Percentiles rank a stretch among this genome's conserved stretches.
phyloP scores from a whole-genome alignment of 2,113 vertebrate species.

The Gadus chalcogrammus region DNA sequence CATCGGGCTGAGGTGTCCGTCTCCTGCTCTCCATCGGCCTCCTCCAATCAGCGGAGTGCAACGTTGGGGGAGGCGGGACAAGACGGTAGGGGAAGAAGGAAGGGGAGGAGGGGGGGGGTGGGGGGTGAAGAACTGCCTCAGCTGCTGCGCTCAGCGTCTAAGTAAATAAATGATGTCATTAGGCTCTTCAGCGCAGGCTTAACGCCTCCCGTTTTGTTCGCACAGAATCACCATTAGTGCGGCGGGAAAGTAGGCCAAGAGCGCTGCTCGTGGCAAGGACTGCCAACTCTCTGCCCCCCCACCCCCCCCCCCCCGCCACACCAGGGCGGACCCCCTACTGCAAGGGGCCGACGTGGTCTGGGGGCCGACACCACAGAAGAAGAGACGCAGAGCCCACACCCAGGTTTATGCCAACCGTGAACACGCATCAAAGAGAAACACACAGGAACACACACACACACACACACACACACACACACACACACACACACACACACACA shows the following conservation, averaged over 20 bases:
- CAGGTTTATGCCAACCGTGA: slow-evolving; percentile 34
- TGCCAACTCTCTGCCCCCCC: slow-evolving; percentile 50
- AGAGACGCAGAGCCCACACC: too few species aligned
- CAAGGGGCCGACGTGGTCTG: neutral
- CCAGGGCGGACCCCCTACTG: neutral
- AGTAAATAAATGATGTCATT: slow-evolving; percentile 66
- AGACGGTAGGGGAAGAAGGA: too few species aligned
- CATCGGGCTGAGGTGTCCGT: too few species aligned
- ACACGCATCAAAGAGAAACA: slow-evolving; percentile 27
- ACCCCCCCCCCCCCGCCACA: neutral
- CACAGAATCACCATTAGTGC: slow-evolving; percentile 61
- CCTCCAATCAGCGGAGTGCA: neutral
- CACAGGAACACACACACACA: slow-evolving; percentile 16
- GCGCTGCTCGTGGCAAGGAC: slow-evolving; percentile 53
- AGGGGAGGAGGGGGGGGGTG: too few species aligned
- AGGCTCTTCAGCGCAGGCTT: slow-evolving; percentile 63
- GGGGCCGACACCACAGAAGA: too few species aligned
- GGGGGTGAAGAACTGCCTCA: slow-evolving; percentile 25
- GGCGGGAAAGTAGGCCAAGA: slow-evolving; percentile 70
- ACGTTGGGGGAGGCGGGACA: neutral
- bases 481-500: too few species aligned
- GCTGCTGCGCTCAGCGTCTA: slow-evolving; percentile 38
- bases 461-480: slow-evolving; percentile 21
- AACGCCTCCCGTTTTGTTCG: slow-evolving; percentile 55
- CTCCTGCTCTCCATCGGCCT: neutral